Evolutionary conservation across 2,113 vertebrate genomes (phyloP).

Genomic region (Crotalus tigris): DNA sequence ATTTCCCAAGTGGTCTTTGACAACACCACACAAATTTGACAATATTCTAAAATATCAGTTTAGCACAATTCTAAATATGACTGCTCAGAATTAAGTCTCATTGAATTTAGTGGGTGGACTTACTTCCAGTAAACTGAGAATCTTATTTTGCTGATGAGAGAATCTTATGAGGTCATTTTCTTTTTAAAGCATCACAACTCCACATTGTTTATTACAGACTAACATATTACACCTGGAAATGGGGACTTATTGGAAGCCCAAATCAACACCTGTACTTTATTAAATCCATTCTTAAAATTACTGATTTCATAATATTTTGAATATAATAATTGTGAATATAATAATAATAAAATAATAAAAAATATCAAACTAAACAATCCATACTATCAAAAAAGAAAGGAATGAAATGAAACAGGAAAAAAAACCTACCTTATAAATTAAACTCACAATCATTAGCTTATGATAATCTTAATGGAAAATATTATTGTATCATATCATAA

Average conservation of each 20-base stretch:
- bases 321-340: no score
- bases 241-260: not conserved
- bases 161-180: not conserved
- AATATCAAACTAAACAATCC: not conserved
- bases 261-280: rapidly evolving
- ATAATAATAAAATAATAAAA: not conserved
- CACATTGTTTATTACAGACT: not conserved
- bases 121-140: not conserved
- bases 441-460: not conserved
- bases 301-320: not conserved
- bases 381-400: not conserved
- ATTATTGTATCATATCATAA: not conserved
- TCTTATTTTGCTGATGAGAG: not conserved
- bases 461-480: not conserved
- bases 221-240: not conserved
- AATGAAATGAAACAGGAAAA: not conserved
- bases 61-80: not conserved
- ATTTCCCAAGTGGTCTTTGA: no score
- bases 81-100: not conserved
- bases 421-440: not conserved
- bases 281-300: not conserved
- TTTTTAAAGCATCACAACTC: not conserved
- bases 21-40: not conserved
- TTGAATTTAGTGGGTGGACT: not conserved
- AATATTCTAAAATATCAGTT: not conserved